Base-by-base conservation (phyloP, 2,797 vertebrate species). In the Lagorchestes hirsutus region DNA sequence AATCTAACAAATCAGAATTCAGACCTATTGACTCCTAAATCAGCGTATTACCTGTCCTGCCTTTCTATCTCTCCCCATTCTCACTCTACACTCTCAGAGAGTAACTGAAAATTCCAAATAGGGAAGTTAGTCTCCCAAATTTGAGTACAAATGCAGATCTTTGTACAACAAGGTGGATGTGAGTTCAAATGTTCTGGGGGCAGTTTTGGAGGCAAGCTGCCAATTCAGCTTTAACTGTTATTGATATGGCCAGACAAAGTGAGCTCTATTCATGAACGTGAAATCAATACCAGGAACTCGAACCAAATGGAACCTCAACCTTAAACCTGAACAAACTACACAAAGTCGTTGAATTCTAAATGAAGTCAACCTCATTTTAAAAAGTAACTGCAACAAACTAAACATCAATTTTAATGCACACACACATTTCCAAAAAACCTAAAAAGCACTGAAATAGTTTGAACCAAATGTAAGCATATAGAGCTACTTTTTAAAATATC, bases 371-470 rank as follows among this genome's bases (percentile, higher is more conserved):
- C 90, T 74, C 22, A 82, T 82, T 82, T 82, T 27, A 46, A 46
- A 82, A 82, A 11, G 18, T 46, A 82, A 82, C 40, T 82, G 22
- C n/a, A 56, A 82, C 2, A 94, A 96, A 93, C 56, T 92, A 95
- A 82, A 95, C 91, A 94, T 55, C 90, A 93, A 62, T 93, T 34
- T 74, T 96, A 93, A 90, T 54, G n/a, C 50, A 55, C 93, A 92
- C 55, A 90, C 93, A 90, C 90, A 93, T 67, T 94, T 91, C 52
- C 59, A 62, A 46, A 55, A 62, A 93, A 95, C 90, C 93, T 40
- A 96, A 96, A 54, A 93, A 95, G 57, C 57, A 90, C 40, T 55
- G 94, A 91, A 97, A 96, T 28, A n/a, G 31, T 54, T 58, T 93
- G 50, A 57, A 50, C 10, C 31, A 56, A 82, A 93, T 58, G 5